Percentiles rank a stretch among this genome's conserved stretches.
These are phyloP conservation scores for Nephrotoma appendiculata DNA, from an alignment of 2,888 invertebrate species.

Conservation along the genomic window DNA sequence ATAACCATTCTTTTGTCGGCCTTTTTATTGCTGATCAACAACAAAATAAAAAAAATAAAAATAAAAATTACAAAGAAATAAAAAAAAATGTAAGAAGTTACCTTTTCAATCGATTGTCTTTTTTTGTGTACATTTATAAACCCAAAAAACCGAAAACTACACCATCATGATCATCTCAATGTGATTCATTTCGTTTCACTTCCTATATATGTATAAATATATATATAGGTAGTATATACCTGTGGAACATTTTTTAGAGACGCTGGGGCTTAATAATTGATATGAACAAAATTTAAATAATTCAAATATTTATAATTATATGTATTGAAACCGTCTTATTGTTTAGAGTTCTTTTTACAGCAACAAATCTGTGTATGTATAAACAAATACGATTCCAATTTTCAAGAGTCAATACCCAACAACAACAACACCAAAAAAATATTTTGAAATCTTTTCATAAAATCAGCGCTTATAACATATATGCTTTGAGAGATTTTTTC, in stretches of 20 bases:
- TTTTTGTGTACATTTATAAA: not conserved
- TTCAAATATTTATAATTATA: not conserved
- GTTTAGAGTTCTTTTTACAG: not conserved
- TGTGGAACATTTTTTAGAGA: not conserved
- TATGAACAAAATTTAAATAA: not conserved
- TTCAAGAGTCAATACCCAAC: not conserved
- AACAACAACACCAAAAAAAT: not conserved
- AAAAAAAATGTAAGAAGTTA: slow-evolving; percentile 3
- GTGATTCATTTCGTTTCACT: not conserved
- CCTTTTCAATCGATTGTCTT: slow-evolving; percentile 4
- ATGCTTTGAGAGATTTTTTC: not conserved
- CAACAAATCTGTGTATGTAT: not conserved
- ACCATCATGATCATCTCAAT: slow-evolving; percentile 3
- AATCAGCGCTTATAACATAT: not conserved
- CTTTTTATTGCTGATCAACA: slow-evolving; percentile 3
- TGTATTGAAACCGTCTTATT: not conserved
- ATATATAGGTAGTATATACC: not conserved
- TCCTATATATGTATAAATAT: not conserved
- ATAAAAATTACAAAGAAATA: not conserved
- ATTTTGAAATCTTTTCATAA: slow-evolving; percentile 1
- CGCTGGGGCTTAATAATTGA: not conserved
- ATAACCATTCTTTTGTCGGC: not conserved
- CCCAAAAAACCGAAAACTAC: not conserved
- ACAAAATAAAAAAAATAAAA: slow-evolving; percentile 4
- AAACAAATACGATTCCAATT: not conserved